Percentiles rank a stretch among this genome's conserved stretches.
These are phyloP conservation scores for Trypoxylus dichotomus DNA, from an alignment of 1,140 invertebrate genomes.

Conservation along the genomic window DNA sequence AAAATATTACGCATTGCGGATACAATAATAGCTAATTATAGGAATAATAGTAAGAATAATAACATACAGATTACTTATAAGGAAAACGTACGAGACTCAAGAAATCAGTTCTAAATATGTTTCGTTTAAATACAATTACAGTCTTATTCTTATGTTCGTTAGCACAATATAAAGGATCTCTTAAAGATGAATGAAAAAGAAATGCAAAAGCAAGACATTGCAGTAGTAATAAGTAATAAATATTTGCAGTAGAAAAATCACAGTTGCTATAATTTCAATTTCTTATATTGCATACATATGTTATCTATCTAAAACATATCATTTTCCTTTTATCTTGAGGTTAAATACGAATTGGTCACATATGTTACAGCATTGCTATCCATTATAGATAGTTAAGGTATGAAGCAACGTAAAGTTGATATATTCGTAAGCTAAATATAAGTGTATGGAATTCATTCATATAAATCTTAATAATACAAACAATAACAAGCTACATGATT, in stretches of 20 bases:
- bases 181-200: neutral
- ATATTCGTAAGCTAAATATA: no score
- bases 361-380: neutral
- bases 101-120: conserved; percentile 18
- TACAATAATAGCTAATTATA: neutral
- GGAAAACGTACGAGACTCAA: conserved; percentile 4
- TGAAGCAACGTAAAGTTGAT: no score
- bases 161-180: neutral
- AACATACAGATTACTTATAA: neutral
- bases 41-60: neutral
- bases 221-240: neutral
- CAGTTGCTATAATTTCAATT: conserved; percentile 14
- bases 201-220: neutral
- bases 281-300: neutral
- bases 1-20: neutral
- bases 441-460: no score
- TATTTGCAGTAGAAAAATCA: conserved; percentile 22
- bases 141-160: conserved; percentile 8
- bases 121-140: conserved; percentile 2
- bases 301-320: neutral
- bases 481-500: no score
- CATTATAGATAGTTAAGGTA: no score
- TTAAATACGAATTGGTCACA: neutral
- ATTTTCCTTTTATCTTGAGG: neutral
- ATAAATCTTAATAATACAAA: no score